These are phyloP conservation scores for Cyanoramphus novaezelandiae DNA, from an alignment of 2,113 vertebrate species.

Conservation along the genomic window DNA sequence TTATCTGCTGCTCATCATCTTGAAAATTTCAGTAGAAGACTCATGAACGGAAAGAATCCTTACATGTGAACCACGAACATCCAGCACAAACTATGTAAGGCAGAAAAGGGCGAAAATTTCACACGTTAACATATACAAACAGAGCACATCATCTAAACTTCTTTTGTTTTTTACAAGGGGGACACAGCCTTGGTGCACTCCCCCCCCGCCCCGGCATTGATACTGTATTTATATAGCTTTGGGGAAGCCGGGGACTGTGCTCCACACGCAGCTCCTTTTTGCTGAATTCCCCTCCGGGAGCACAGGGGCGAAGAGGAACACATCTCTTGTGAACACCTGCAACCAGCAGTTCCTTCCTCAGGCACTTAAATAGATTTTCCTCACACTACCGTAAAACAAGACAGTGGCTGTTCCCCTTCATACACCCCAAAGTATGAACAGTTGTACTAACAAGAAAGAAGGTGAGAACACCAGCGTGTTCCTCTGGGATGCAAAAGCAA, in stretches of 20 bases:
- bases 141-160: neutral
- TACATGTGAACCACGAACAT: neutral
- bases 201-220: neutral
- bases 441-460: neutral
- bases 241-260: conserved; percentile 58
- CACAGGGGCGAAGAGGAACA: conserved; percentile 66
- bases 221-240: conserved; percentile 25
- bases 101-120: neutral
- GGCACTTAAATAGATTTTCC: conserved; percentile 54
- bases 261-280: conserved; percentile 28
- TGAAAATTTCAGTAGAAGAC: neutral
- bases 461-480: neutral
- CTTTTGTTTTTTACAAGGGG: neutral
- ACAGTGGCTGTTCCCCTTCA: conserved; percentile 42
- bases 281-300: conserved; percentile 74
- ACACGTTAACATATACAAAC: neutral
- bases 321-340: conserved; percentile 67
- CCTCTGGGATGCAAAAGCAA: neutral
- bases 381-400: neutral
- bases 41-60: neutral
- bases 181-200: rapidly evolving
- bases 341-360: conserved; percentile 58
- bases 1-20: neutral
- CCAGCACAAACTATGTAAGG: neutral
- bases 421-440: neutral